Evolutionary conservation across 2,113 vertebrate genomes (phyloP).

Genomic region (Sinocyclocheilus maitianheensis): DNA sequence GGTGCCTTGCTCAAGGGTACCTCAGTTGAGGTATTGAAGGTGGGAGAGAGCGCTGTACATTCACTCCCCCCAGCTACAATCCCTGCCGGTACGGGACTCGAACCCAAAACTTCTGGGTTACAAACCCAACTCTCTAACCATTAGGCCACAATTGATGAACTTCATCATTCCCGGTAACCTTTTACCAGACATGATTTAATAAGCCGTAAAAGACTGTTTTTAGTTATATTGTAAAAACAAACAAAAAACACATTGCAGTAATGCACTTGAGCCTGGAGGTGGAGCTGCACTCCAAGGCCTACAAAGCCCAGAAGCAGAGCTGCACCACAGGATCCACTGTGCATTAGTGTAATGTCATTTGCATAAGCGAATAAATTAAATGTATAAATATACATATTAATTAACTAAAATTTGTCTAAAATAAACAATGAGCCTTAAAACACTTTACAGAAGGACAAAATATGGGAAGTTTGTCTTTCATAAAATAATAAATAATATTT

Average conservation of each 20-base stretch:
- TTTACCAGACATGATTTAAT: background rate
- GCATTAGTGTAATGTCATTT: background rate
- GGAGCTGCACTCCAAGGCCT: background rate
- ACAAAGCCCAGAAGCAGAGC: background rate
- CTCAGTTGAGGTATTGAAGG: too few species aligned
- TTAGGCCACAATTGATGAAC: conserved; percentile 44
- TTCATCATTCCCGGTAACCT: conserved; percentile 87
- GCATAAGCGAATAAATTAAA: background rate
- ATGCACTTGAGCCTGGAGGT: background rate
- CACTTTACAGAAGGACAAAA: too few species aligned
- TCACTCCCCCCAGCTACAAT: too few species aligned
- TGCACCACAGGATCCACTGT: background rate
- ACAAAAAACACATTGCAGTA: background rate
- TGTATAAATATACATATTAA: background rate
- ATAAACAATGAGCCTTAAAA: background rate
- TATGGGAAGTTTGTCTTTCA: too few species aligned
- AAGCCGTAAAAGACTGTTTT: background rate
- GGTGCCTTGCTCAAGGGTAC: too few species aligned
- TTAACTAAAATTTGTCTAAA: background rate
- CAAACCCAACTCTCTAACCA: too few species aligned
- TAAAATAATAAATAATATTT: background rate
- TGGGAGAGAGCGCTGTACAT: too few species aligned
- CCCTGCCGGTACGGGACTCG: too few species aligned
- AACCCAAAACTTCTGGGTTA: too few species aligned
- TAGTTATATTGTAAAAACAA: background rate